These are phyloP conservation scores for Maconellicoccus hirsutus DNA, from an alignment of 1,140 invertebrate species.

Conservation along the genomic window DNA sequence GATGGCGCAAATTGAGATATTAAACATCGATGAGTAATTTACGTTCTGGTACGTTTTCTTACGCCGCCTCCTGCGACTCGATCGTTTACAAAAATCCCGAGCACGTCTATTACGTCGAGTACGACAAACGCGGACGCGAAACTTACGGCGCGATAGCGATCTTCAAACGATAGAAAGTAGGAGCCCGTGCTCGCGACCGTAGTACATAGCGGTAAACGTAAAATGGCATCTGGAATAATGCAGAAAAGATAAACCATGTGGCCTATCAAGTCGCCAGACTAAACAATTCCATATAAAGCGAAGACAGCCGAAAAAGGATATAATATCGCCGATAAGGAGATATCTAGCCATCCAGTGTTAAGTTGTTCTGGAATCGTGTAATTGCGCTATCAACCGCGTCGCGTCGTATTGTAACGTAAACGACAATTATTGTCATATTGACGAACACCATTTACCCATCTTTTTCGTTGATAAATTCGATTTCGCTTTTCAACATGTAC, in stretches of 20 bases:
- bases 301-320: conserved; percentile 22
- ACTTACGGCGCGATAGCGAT: background rate
- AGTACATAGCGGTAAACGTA: background rate
- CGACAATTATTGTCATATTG: conserved; percentile 15
- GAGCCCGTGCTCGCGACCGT: background rate
- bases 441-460: background rate
- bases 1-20: conserved; percentile 9
- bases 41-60: background rate
- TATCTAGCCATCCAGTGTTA: conserved; percentile 19
- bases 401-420: background rate
- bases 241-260: conserved; percentile 19
- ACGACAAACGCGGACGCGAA: background rate
- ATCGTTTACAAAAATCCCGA: too few relatives aligned
- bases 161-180: background rate
- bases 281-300: conserved; percentile 19
- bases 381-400: conserved; percentile 16
- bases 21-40: background rate
- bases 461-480: too few relatives aligned
- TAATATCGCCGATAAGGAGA: conserved; percentile 15
- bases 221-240: conserved; percentile 20
- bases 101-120: background rate
- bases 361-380: conserved; percentile 21
- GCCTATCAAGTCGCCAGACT: conserved; percentile 18
- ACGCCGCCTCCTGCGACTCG: too few relatives aligned
- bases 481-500: too few relatives aligned